Conservation (phyloP, 2,113 vertebrate species). For the Colinus virginianus region DNA sequence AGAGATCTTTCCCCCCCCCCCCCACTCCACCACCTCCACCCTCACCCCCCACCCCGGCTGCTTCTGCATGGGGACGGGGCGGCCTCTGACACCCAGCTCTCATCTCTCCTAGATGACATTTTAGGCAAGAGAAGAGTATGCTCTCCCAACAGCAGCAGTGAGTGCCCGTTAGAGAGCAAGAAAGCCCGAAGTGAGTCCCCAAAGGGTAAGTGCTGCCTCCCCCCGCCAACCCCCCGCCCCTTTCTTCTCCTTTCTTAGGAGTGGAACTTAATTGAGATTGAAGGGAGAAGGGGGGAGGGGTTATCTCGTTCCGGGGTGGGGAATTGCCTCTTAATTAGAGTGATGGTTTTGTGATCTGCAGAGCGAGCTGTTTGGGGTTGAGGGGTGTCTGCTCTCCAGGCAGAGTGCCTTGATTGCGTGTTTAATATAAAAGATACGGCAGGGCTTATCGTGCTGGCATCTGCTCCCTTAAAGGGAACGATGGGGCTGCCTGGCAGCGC, state of each 20-base stretch:
- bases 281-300: background rate
- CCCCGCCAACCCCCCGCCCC: constrained; percentile 37
- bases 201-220: constrained; percentile 85
- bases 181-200: constrained; percentile 92
- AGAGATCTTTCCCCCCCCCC: background rate
- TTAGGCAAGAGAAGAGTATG: constrained; percentile 93
- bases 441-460: constrained; percentile 47
- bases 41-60: too few species aligned
- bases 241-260: constrained; percentile 51
- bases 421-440: background rate
- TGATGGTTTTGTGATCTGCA: constrained; percentile 27
- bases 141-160: constrained; percentile 92
- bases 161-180: constrained; percentile 92
- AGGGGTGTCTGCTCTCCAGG: background rate
- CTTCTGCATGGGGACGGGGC: too few species aligned
- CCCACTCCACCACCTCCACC: too few species aligned
- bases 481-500: constrained; percentile 46
- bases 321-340: constrained; percentile 54
- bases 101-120: constrained; percentile 86
- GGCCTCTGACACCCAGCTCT: constrained; percentile 48
- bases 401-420: background rate
- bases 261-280: constrained; percentile 43
- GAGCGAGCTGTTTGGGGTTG: background rate
- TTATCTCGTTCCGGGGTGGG: background rate
- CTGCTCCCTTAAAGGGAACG: constrained; percentile 65